Evolutionary conservation across 2,888 invertebrate species (phyloP).

Genomic region (Cerceris rybyensis): DNA sequence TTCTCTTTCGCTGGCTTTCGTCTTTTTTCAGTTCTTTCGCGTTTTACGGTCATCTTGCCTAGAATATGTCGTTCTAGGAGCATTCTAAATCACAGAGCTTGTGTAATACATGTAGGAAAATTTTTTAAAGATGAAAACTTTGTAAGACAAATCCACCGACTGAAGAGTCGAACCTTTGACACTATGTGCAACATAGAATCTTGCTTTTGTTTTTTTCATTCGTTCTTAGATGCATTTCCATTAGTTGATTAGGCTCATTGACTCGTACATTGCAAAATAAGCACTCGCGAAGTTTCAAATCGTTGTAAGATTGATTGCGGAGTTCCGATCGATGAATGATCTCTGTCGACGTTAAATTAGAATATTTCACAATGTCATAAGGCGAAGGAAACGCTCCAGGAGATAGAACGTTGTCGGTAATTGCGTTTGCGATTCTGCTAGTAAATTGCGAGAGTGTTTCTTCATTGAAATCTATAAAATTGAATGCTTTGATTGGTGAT

Average conservation of each 20-base stretch:
- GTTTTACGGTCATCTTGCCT: not conserved
- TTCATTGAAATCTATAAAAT: no score
- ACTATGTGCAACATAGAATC: no score
- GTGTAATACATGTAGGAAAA: no score
- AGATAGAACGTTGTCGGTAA: not conserved
- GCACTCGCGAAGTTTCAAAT: slow-evolving; percentile 42
- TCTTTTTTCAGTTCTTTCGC: slow-evolving; percentile 47
- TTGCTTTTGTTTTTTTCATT: slow-evolving; percentile 39
- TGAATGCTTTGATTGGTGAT: no score
- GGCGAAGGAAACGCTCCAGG: not conserved
- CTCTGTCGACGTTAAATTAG: slow-evolving; percentile 6
- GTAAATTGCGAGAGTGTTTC: no score
- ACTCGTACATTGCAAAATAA: slow-evolving; percentile 38
- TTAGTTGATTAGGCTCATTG: slow-evolving; percentile 45
- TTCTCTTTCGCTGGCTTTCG: slow-evolving; percentile 16
- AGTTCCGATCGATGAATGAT: not conserved
- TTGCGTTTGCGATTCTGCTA: no score
- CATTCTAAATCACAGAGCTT: no score
- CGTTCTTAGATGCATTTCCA: slow-evolving; percentile 50
- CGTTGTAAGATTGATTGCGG: slow-evolving; percentile 35
- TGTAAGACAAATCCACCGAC: no score
- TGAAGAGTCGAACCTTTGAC: no score
- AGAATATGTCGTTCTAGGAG: no score
- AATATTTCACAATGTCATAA: not conserved
- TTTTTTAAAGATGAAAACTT: no score